Evolutionary conservation across 37 sponge, comb jelly and placozoan genomes (phyloP).

Genomic region (Halisarca cf. caerulea): DNA sequence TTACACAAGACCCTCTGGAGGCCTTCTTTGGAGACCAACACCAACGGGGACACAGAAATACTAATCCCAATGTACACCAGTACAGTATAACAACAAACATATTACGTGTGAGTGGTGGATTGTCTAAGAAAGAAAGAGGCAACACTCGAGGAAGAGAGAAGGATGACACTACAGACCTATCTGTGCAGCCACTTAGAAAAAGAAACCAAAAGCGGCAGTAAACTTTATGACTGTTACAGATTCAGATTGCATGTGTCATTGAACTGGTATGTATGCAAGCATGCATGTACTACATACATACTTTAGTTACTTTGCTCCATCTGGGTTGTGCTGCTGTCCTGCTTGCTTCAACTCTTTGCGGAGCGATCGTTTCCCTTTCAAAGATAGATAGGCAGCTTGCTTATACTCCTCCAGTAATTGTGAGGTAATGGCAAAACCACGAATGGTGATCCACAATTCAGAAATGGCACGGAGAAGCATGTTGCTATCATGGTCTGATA

Average conservation of each 20-base stretch:
- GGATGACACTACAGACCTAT: too few species aligned
- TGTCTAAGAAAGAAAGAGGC: constrained; percentile 14
- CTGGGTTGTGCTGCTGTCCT: too few species aligned
- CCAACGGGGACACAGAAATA: constrained; percentile 6
- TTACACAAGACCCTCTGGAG: constrained; percentile 40
- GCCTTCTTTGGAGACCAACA: constrained; percentile 32
- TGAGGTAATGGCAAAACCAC: background rate
- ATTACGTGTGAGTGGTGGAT: constrained; percentile 3
- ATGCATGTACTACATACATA: too few species aligned
- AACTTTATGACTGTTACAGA: too few species aligned
- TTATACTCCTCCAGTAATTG: background rate
- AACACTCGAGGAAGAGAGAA: background rate
- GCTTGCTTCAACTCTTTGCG: background rate
- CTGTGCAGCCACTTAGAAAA: too few species aligned
- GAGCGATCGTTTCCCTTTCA: background rate
- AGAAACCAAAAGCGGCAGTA: too few species aligned
- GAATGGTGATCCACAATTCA: background rate
- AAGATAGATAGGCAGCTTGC: background rate
- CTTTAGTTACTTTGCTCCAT: too few species aligned
- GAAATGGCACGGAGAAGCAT: background rate
- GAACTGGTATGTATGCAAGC: too few species aligned
- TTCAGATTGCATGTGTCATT: too few species aligned
- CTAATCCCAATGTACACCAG: constrained; percentile 17
- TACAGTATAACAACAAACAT: constrained; percentile 6
- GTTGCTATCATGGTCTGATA: background rate